Base-by-base conservation (phyloP, 2,797 vertebrate genomes). In the Atherinosoma microstoma region DNA sequence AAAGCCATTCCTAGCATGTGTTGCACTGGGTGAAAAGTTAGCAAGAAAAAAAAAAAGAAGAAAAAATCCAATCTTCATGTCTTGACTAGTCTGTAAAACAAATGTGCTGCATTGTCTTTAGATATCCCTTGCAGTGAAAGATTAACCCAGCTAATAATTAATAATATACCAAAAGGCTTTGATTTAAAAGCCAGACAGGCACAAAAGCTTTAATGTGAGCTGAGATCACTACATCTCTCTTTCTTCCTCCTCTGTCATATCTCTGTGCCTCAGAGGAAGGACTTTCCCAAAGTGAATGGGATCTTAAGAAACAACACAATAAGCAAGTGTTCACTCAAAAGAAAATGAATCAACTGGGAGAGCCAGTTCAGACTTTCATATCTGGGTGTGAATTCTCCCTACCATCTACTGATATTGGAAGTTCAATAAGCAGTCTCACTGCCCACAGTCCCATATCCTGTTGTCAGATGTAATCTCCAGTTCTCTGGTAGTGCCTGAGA, bases 261-360 rank as follows among this genome's bases (percentile, higher is more conserved):
- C 58, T 68, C 20, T 70, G 6, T 65, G 11, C 34, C 56, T 82
- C 63, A 16, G 18, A 38, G 24, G 51, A 60, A 20, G 22, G 35
- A 60, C 22, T 70, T 70, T 16, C 54, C 53, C 51, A 72, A 32
- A 32, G 59, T 34, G 2, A 16, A 61, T 65, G 15, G 62, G 77
- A 76, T 83, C 29, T 45, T 29, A 75, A 53, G n/a, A 35, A 77
- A 47, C 12, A 58, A 73, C 71, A 82, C 27, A 80, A 64, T 63
- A 24, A 68, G 27, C 58, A 58, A 78, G 68, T 73, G 63, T 81
- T 81, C 64, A 60, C 40, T 36, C 6, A 72, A 29, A 64, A 67
- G 35, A 72, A 78, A 49, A 47, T 47, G 29, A 85, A 65, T n/a
- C 68, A 49, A 61, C 42, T 73, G 72, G 61, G 72, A 76, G 22